Base-by-base conservation (phyloP, 1,140 invertebrate genomes). In the Diachasmimorpha longicaudata region DNA sequence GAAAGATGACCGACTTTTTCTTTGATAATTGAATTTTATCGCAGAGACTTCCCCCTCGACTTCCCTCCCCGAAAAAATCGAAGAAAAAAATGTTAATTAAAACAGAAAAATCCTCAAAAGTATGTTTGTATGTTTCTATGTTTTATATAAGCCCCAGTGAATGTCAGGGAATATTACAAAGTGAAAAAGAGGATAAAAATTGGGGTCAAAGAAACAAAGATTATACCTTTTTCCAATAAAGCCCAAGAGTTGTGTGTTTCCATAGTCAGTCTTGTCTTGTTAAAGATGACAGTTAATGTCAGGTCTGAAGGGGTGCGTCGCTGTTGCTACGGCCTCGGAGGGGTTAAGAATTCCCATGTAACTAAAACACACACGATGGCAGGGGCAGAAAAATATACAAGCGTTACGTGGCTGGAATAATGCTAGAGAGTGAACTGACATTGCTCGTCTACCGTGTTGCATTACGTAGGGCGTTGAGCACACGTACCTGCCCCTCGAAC, bases 121-220 rank as follows among this genome's bases (percentile, higher is more conserved):
- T 84, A 79, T 84, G 83, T 84, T 85, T 85, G 83, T 85, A 85
- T 85, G 83, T 85, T 85, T 85, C 84, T 85, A 85, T 85, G 84
- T 85, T 85, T 85, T 63, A 85, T 85, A 85, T 85, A 85, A 82
- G 81, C 81, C 77, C 78, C 78, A 67, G 39, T 74, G 80, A 79
- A 82, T 80, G 80, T 80, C 80, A 83, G 75, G 77, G 79, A 25
- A 58, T 39, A 69, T 9, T 77, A 67, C n/a, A n/a, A 19, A 68
- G 75, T 46, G 58, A 31, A 46, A 25, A 39, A 71, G 37, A 55
- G 39, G 63, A 11, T 1, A 69, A 4, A 31, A 69, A 21, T 21
- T 13, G 37, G 42, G 16, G 23, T 69, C 16, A 31, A 69, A 36
- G 31, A 19, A 69, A 69, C 36, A 37, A n/a, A 19, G 36, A 63